Percentiles rank a stretch among this genome's conserved stretches.
phyloP scores from a whole-genome alignment of 2,113 vertebrate genomes.

The Callorhinus ursinus region DNA sequence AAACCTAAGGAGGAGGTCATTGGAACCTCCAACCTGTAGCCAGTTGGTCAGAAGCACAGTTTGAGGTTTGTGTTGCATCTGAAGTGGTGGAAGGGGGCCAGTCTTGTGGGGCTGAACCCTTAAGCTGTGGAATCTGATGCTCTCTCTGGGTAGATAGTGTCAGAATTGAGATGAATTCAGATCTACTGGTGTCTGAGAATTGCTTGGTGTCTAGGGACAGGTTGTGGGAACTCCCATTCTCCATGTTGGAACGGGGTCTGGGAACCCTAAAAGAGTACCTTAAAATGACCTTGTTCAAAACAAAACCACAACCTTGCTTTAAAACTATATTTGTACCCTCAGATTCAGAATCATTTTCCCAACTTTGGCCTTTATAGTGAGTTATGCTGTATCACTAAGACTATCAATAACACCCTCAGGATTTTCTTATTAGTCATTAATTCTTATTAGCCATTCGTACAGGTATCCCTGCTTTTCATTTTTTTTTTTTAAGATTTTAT shows the following conservation, averaged over 20 bases:
- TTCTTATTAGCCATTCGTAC: neutral
- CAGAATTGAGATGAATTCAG: neutral
- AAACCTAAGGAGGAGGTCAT: neutral
- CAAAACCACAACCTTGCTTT: constrained; percentile 30
- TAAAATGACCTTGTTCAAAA: neutral
- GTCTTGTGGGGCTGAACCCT: neutral
- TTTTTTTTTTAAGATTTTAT: no score
- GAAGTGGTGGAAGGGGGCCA: neutral
- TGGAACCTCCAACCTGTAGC: neutral
- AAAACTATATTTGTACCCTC: neutral
- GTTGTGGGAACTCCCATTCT: neutral
- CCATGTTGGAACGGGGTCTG: neutral
- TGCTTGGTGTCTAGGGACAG: neutral
- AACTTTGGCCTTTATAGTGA: neutral
- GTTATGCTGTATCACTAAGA: constrained; percentile 1
- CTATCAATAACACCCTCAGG: neutral
- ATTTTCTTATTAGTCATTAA: constrained; percentile 44
- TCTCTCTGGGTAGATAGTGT: neutral
- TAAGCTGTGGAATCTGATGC: neutral
- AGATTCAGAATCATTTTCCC: constrained; percentile 40
- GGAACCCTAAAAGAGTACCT: neutral
- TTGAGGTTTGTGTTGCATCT: neutral
- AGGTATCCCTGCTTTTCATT: neutral
- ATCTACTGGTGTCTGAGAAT: neutral
- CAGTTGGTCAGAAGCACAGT: neutral